Conservation (phyloP, 2,113 vertebrate species). For the Irena cyanogastra region DNA sequence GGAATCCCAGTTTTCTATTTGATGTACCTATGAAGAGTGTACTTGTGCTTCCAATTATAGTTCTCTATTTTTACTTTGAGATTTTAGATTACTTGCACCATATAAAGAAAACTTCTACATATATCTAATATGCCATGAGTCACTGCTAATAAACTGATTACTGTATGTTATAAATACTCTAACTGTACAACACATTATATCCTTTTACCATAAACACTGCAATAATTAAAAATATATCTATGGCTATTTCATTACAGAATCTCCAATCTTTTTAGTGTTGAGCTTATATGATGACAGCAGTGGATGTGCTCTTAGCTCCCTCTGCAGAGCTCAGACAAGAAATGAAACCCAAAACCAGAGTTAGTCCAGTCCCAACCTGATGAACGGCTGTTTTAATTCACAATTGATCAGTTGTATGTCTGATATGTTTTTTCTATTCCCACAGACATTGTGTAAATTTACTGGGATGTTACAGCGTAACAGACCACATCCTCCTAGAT, state of each 20-base stretch:
- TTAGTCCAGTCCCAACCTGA: neutral
- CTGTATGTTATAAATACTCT: neutral
- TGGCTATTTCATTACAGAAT: neutral
- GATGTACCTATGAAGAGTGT: neutral
- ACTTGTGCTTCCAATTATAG: neutral
- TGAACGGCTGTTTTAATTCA: neutral
- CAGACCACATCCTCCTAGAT: accelerated
- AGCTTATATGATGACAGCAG: neutral
- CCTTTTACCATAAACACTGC: neutral
- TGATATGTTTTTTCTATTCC: neutral
- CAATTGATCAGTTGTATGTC: neutral
- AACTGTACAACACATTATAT: neutral
- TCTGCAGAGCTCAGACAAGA: constrained; percentile 4
- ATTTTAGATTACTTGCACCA: neutral
- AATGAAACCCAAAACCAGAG: neutral
- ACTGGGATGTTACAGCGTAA: neutral
- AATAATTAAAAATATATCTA: neutral
- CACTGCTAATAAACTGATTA: neutral
- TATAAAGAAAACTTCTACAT: neutral
- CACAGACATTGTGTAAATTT: neutral
- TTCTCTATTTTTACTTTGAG: neutral
- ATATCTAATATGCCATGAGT: neutral
- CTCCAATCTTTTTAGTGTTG: neutral
- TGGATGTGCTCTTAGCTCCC: constrained; percentile 5
- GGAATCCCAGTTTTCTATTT: neutral